A percentile compares a stretch with the other conserved stretches of the same genome.
phyloP scores from a whole-genome alignment of 2,113 vertebrate species.

The Apodemus speciosus region DNA sequence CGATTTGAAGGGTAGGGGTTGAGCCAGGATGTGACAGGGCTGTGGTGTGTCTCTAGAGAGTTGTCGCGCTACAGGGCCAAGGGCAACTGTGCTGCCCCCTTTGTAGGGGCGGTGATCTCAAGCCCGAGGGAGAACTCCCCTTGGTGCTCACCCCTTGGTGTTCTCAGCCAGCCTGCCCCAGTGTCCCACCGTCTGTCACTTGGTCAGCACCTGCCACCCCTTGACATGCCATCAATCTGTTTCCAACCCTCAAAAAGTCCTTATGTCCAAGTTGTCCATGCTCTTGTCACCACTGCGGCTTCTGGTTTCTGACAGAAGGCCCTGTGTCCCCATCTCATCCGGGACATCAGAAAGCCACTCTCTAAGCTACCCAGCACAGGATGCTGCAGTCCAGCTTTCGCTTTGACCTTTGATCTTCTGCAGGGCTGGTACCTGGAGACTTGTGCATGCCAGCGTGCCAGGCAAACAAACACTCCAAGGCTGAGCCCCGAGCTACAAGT shows the following conservation, averaged over 20 bases:
- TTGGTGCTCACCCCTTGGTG: neutral
- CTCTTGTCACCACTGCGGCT: neutral
- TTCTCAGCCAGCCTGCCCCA: fast-evolving
- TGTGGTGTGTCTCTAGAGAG: neutral
- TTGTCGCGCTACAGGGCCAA: neutral
- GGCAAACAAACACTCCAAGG: neutral
- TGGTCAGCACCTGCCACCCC: too few species aligned
- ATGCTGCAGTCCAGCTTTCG: fast-evolving
- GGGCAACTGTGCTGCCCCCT: neutral
- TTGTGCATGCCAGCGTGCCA: neutral
- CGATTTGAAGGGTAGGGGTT: neutral
- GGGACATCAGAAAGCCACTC: neutral
- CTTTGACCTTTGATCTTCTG: neutral
- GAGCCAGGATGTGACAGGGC: neutral
- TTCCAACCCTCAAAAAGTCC: neutral
- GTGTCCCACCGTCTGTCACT: neutral
- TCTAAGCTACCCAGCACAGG: fast-evolving
- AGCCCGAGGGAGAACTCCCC: neutral
- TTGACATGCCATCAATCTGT: fast-evolving
- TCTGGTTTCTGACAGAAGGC: neutral
- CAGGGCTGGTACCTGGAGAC: neutral
- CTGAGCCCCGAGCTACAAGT: neutral
- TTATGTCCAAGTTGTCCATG: fast-evolving
- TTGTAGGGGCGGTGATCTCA: neutral
- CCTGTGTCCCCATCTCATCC: fast-evolving